Evolutionary conservation across 2,797 vertebrate species (phyloP), one percentile per base, ranked within the genome.

Genomic region (Myotis findleyi): DNA sequence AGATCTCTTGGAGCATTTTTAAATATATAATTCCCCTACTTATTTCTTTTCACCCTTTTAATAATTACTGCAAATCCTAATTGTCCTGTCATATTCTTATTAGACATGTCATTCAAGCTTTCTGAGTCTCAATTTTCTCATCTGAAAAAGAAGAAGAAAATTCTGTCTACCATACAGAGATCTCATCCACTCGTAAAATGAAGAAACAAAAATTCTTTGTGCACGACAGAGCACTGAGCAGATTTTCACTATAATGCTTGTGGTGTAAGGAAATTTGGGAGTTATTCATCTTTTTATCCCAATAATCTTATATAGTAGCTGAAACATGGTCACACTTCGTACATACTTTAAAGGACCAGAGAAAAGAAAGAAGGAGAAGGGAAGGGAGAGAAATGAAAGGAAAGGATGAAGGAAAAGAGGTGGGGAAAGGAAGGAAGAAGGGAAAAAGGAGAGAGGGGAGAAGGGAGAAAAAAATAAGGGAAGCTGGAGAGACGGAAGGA

Each of bases 41-140:
- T 71, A 49, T 38, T 75, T 66, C 9, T 85, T 87, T 95, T 91
- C 7, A 77, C 7, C 16, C 36, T 84, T 89, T 69, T 81, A 36
- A 85, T 87, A 89, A 94, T n/a, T n/a, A 96, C 33, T 41, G 20
- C 27, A 93, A 47, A 30, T 25, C 9, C 68, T 89, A 87, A 84
- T 57, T 91, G 8, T 3, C 36, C 17, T 84, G 41, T 85, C 30
- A n/a, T 73, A 77, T 77, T 85, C 92, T 93, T 83, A 90, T 89
- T 89, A 88, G 62, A 85, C 33, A 89, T 77, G 33, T 77, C 76
- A 92, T 55, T 88, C 73, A 92, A 76, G 23, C 64, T 84, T 91
- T 53, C 72, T 83, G 36, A 95, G 30, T 23, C 51, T 95, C 77
- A 66, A 5, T 80, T 64, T 87, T 93, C 69, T 72, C 14, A 86